These are phyloP conservation scores for Cryptotermes secundus DNA, from an alignment of 1,140 invertebrate species.

Conservation along the genomic window DNA sequence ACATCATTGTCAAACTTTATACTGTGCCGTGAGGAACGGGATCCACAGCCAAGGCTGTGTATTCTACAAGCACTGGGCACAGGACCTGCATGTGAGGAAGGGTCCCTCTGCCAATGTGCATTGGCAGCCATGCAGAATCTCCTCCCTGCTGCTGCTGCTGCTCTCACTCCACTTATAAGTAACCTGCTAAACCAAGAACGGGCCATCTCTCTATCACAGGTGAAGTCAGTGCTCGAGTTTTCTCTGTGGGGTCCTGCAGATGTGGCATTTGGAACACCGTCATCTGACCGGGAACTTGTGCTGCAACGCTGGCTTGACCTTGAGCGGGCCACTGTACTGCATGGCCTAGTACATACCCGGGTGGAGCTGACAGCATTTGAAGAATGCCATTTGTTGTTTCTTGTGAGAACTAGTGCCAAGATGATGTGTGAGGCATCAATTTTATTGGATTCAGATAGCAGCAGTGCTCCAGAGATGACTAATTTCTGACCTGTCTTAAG, in stretches of 20 bases:
- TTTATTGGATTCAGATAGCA: constrained; percentile 53
- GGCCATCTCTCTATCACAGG: constrained; percentile 66
- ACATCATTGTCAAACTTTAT: constrained; percentile 65
- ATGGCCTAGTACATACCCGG: constrained; percentile 70
- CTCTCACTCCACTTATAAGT: constrained; percentile 64
- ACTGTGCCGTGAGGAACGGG: constrained; percentile 56
- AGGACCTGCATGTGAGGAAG: constrained; percentile 52
- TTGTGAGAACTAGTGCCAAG: constrained; percentile 76
- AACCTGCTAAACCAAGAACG: constrained; percentile 68
- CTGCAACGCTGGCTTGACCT: constrained; percentile 80
- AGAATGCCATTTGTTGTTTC: constrained; percentile 76
- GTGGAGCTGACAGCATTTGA: constrained; percentile 73
- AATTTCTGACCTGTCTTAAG: constrained; percentile 24
- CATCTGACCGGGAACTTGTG: constrained; percentile 53
- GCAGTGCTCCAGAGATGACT: not conserved
- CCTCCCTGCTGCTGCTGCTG: constrained; percentile 60
- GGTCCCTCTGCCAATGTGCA: constrained; percentile 77
- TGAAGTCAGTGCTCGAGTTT: constrained; percentile 77
- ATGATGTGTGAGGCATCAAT: constrained; percentile 75
- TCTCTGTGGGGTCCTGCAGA: constrained; percentile 83
- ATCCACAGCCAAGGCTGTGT: constrained; percentile 54
- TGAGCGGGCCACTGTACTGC: constrained; percentile 76
- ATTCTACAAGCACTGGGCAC: constrained; percentile 53
- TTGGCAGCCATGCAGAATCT: constrained; percentile 67
- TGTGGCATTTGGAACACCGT: constrained; percentile 57